phyloP scores from a whole-genome alignment of 2,113 vertebrate species.

The Lichenostomus cassidix region DNA sequence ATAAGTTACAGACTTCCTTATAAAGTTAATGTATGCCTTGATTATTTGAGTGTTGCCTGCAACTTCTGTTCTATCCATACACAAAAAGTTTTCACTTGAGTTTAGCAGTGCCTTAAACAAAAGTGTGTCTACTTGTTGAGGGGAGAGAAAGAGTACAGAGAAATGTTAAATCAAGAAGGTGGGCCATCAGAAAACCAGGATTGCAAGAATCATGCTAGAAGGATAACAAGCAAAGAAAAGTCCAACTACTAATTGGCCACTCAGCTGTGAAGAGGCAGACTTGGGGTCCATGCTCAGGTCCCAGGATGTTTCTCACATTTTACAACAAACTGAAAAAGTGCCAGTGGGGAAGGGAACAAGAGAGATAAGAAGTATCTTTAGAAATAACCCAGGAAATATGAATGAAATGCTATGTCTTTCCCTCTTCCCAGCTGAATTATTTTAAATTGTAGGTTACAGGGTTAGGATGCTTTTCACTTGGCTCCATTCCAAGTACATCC shows the following conservation, averaged over 20 bases:
- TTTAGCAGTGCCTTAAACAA: neutral
- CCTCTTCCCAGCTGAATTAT: neutral
- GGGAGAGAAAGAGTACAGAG: neutral
- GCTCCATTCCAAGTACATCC: neutral
- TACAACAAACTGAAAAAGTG: neutral
- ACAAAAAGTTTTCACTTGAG: neutral
- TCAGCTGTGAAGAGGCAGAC: neutral
- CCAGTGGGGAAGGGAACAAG: neutral
- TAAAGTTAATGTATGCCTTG: neutral
- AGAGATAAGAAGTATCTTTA: neutral
- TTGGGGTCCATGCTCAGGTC: neutral
- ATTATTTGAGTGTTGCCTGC: neutral
- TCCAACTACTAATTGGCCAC: neutral
- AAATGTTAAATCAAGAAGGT: neutral
- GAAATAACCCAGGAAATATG: neutral
- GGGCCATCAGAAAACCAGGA: neutral
- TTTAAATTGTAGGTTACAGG: neutral
- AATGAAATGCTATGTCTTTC: neutral
- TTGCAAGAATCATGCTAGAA: neutral
- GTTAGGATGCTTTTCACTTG: neutral
- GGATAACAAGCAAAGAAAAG: neutral
- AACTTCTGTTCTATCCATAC: neutral
- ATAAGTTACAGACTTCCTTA: neutral
- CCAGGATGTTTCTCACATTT: neutral
- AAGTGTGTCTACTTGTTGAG: neutral